A percentile compares a stretch with the other conserved stretches of the same genome.
Conservation (phyloP, 2,888 invertebrate genomes). For the Pelosia muscerda region DNA sequence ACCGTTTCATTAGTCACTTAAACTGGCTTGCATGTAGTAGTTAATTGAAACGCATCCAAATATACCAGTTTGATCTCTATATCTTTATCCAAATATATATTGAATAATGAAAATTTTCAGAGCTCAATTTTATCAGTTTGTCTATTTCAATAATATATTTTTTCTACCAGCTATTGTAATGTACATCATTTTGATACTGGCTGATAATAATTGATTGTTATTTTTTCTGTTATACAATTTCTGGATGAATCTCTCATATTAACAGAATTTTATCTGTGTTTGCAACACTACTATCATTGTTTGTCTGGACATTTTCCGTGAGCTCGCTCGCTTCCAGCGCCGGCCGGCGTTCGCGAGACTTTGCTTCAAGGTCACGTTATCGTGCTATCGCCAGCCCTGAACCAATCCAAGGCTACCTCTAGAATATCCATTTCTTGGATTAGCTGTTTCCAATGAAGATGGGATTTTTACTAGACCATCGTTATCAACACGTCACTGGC, state of each 20-base stretch:
- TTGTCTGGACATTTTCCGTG: conserved; percentile 82
- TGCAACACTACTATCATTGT: conserved; percentile 75
- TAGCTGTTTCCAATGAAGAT: conserved; percentile 43
- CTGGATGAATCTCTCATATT: conserved; percentile 46
- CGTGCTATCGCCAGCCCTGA: conserved; percentile 83
- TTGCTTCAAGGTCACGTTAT: conserved; percentile 84
- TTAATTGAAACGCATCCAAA: conserved; percentile 81
- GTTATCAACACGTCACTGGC: conserved; percentile 64
- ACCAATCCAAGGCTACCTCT: conserved; percentile 71
- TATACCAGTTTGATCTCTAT: conserved; percentile 60
- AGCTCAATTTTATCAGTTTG: background rate
- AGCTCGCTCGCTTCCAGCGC: conserved; percentile 75
- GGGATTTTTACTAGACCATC: conserved; percentile 50
- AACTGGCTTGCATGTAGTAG: conserved; percentile 70
- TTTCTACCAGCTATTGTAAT: conserved; percentile 17
- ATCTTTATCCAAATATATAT: conserved; percentile 25
- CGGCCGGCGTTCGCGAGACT: conserved; percentile 82
- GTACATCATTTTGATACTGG: conserved; percentile 47
- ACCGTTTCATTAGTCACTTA: conserved; percentile 80
- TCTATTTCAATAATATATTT: background rate
- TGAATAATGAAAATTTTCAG: conserved; percentile 19
- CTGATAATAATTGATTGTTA: conserved; percentile 54
- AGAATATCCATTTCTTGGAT: conserved; percentile 57
- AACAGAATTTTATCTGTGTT: conserved; percentile 63
- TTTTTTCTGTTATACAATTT: conserved; percentile 64